Evolutionary conservation across 2,113 vertebrate species (phyloP).

Genomic region (Ondatra zibethicus): DNA sequence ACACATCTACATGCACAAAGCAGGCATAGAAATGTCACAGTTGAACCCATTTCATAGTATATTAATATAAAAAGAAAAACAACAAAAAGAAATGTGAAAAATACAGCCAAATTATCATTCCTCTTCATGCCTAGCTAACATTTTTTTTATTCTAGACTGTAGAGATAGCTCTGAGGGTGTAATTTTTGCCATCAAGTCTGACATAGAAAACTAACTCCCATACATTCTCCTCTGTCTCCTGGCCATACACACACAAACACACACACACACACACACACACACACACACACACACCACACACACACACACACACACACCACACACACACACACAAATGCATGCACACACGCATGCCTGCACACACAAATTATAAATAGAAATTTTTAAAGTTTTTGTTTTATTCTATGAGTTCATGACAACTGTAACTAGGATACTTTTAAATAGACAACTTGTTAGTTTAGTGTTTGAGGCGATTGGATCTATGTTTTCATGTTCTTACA

Average conservation of each 20-base stretch:
- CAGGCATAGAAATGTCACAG: background rate
- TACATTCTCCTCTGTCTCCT: background rate
- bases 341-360: background rate
- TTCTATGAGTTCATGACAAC: background rate
- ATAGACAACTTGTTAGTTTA: background rate
- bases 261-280: background rate
- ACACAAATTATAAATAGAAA: background rate
- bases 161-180: background rate
- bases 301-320: background rate
- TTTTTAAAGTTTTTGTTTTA: background rate
- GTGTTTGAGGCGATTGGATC: background rate
- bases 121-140: background rate
- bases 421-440: conserved; percentile 7
- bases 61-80: background rate
- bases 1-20: background rate
- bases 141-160: background rate
- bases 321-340: background rate
- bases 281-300: too few species aligned
- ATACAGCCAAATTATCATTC: background rate
- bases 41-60: background rate
- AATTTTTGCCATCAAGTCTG: background rate
- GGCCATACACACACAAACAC: background rate
- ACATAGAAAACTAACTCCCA: background rate
- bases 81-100: background rate
- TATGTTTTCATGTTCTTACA: background rate